phyloP scores from a whole-genome alignment of 2,797 vertebrate genomes.

The Cephalopachus bancanus region DNA sequence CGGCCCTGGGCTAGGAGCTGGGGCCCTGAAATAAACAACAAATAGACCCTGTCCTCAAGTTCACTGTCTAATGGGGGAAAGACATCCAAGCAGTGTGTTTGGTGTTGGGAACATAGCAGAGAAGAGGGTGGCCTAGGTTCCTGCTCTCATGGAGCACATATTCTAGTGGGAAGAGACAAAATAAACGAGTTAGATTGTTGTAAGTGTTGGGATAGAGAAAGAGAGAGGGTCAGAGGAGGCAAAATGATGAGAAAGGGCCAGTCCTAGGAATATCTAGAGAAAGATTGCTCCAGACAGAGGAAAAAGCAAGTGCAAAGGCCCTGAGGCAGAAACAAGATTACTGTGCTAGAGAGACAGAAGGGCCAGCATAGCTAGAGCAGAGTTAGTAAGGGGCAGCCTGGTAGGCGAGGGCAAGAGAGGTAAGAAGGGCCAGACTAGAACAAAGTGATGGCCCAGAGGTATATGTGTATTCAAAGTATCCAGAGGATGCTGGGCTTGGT shows the following conservation, averaged over 20 bases:
- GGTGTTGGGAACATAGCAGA: neutral
- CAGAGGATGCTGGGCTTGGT: neutral
- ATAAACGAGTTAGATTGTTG: neutral
- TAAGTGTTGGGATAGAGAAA: neutral
- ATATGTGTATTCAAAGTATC: neutral
- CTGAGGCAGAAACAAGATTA: neutral
- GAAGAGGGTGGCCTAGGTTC: neutral
- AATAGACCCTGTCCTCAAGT: neutral
- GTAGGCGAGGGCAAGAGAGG: neutral
- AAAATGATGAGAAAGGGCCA: neutral
- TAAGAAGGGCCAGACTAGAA: neutral
- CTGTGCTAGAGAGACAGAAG: neutral
- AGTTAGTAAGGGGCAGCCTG: neutral
- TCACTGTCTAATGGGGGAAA: neutral
- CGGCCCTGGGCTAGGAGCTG: neutral
- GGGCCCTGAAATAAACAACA: neutral
- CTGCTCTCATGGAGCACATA: neutral
- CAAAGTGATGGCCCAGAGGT: neutral
- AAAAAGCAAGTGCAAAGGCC: neutral
- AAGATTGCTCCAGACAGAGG: neutral
- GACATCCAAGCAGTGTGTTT: too few relatives aligned
- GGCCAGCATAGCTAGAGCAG: fast-evolving
- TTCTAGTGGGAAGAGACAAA: neutral
- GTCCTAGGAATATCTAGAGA: neutral
- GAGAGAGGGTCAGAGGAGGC: neutral